Evolutionary conservation across 2,888 invertebrate genomes (phyloP).

Genomic region (Augiades crinisus): DNA sequence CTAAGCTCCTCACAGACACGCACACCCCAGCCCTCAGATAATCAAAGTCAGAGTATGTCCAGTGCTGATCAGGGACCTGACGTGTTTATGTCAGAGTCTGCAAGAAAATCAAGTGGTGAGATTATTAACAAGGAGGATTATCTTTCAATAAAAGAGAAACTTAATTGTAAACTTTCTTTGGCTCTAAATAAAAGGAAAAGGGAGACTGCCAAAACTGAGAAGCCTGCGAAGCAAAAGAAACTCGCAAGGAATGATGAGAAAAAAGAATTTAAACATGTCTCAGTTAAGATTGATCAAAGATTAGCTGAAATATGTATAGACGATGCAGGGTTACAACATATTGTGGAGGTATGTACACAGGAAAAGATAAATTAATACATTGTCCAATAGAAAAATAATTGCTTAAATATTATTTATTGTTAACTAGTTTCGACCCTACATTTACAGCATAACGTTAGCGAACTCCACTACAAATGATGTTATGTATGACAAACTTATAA

Average conservation of each 20-base stretch:
- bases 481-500: no score
- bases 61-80: constrained; percentile 28
- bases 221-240: constrained; percentile 60
- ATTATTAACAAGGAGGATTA: constrained; percentile 70
- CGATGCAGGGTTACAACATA: constrained; percentile 50
- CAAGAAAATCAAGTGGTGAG: constrained; percentile 40
- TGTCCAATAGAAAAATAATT: no score
- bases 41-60: constrained; percentile 28
- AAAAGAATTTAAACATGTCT: constrained; percentile 49
- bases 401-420: no score
- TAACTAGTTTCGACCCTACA: no score
- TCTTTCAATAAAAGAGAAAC: constrained; percentile 68
- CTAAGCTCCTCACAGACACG: constrained; percentile 29
- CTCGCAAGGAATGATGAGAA: constrained; percentile 42
- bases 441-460: no score
- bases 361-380: no score
- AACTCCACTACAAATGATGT: no score
- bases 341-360: constrained; percentile 52
- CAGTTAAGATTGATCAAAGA: constrained; percentile 54
- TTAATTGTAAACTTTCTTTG: constrained; percentile 67
- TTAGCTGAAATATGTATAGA: constrained; percentile 63
- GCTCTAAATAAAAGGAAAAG: constrained; percentile 72
- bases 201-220: constrained; percentile 56
- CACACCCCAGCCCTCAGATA: constrained; percentile 30
- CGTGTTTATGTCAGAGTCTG: constrained; percentile 45